Evolutionary conservation across 2,113 vertebrate genomes (phyloP).

Genomic region (Tachycineta bicolor): DNA sequence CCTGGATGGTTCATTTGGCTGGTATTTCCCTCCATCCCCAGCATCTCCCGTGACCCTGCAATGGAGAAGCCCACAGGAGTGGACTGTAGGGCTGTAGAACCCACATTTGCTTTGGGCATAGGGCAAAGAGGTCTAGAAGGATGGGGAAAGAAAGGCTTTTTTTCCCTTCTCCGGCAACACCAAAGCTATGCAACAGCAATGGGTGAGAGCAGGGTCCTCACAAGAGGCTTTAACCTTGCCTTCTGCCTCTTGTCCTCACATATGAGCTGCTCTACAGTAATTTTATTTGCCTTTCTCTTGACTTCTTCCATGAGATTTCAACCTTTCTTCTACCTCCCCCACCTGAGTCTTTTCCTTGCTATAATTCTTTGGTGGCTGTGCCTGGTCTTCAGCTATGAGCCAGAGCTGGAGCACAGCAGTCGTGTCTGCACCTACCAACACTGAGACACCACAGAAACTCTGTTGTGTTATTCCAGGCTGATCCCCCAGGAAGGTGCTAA

Average conservation of each 20-base stretch:
- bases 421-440: fast-evolving
- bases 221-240: background rate
- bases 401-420: background rate
- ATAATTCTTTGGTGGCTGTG: background rate
- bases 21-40: background rate
- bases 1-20: background rate
- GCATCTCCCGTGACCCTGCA: background rate
- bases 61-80: background rate
- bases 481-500: background rate
- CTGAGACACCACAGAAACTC: background rate
- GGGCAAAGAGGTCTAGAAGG: background rate
- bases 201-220: background rate
- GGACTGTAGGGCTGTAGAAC: background rate
- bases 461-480: fast-evolving
- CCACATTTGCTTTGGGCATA: background rate
- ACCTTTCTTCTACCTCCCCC: background rate
- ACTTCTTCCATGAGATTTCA: background rate
- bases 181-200: background rate
- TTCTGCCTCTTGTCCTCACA: background rate
- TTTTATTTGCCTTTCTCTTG: background rate
- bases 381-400: background rate
- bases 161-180: fast-evolving
- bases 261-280: background rate
- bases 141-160: background rate
- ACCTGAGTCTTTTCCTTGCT: background rate